Evolutionary conservation across 2,113 vertebrate genomes (phyloP).

Genomic region (Egretta garzetta): DNA sequence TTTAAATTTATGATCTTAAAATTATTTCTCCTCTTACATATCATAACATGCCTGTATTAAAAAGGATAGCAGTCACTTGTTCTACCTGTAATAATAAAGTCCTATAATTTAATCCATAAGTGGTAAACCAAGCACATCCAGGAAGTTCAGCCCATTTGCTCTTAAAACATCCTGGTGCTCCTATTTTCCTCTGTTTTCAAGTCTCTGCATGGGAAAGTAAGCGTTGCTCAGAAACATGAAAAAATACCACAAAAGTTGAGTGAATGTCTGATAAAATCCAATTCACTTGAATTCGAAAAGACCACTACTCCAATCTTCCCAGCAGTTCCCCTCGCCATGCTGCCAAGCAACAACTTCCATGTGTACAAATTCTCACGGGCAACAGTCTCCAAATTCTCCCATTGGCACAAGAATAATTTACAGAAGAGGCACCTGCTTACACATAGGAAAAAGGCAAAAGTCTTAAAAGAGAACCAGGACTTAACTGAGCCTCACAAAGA

Average conservation of each 20-base stretch:
- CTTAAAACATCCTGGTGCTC: neutral
- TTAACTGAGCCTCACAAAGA: neutral
- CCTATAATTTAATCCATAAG: neutral
- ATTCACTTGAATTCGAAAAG: neutral
- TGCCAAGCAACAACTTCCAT: neutral
- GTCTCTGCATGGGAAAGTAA: neutral
- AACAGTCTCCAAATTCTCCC: neutral
- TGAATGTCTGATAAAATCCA: neutral
- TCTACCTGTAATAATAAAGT: neutral
- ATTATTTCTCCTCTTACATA: neutral
- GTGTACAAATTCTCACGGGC: neutral
- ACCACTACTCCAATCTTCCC: neutral
- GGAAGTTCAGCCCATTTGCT: neutral
- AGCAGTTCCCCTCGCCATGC: fast-evolving
- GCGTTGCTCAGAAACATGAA: neutral
- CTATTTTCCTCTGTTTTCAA: neutral
- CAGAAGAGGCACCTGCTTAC: neutral
- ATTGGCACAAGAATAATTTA: neutral
- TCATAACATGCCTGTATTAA: neutral
- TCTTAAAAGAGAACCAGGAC: neutral
- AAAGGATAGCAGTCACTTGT: neutral
- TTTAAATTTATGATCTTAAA: neutral
- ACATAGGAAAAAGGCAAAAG: neutral
- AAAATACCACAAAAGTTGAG: neutral
- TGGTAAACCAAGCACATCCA: neutral